phyloP scores from a whole-genome alignment of 2,888 invertebrate species.

The Camponotus fellah region DNA sequence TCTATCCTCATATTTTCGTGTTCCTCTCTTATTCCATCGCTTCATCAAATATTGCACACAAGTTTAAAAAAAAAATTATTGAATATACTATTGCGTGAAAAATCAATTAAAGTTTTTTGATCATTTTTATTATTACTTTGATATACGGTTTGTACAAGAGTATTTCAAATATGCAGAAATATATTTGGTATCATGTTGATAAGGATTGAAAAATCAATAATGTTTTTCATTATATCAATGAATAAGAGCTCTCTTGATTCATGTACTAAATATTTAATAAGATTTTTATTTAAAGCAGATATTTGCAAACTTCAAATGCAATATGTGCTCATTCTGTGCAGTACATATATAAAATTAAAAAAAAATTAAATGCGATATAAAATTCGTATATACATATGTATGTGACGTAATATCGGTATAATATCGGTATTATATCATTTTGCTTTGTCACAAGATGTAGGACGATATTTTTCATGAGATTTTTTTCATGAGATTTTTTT shows the following conservation, averaged over 20 bases:
- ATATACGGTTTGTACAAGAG: neutral
- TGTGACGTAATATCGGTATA: neutral
- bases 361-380: neutral
- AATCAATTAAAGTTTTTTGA: constrained; percentile 31
- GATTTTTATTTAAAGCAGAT: neutral
- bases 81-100: constrained; percentile 41
- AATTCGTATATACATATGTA: neutral
- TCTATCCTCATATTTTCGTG: neutral
- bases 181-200: neutral
- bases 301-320: neutral
- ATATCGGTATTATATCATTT: too few relatives aligned
- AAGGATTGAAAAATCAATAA: neutral
- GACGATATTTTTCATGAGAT: too few relatives aligned
- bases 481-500: too few relatives aligned
- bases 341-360: neutral
- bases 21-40: neutral
- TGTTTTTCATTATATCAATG: neutral
- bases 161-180: neutral
- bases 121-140: constrained; percentile 13
- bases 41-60: neutral
- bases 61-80: constrained; percentile 59
- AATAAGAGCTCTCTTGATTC: neutral
- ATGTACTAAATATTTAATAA: neutral
- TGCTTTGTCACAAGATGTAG: too few relatives aligned
- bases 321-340: neutral